These are phyloP conservation scores for Galerucella calmariensis DNA, from an alignment of 2,888 invertebrate species.

Conservation along the genomic window DNA sequence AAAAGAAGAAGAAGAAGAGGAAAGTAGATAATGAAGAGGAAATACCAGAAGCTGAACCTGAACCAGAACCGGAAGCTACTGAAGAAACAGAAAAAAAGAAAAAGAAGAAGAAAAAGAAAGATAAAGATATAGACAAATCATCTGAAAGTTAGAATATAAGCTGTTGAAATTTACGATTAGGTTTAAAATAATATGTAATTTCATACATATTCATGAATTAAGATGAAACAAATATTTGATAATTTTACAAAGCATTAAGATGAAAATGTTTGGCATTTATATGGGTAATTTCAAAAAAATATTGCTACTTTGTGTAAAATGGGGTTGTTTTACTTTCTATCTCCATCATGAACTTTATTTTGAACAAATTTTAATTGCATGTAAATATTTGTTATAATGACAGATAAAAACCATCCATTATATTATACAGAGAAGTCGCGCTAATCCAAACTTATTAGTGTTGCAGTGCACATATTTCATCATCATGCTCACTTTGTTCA, in stretches of 20 bases:
- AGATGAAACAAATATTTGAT: neutral
- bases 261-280: neutral
- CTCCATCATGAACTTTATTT: no score
- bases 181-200: constrained; percentile 3
- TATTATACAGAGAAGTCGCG: neutral
- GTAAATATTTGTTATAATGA: no score
- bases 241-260: neutral
- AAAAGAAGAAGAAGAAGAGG: constrained; percentile 72
- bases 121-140: constrained; percentile 36
- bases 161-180: neutral
- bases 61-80: constrained; percentile 67
- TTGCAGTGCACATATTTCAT: no score
- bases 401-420: neutral
- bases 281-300: neutral
- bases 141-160: constrained; percentile 1
- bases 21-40: constrained; percentile 61
- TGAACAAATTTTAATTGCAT: no score
- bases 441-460: neutral
- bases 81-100: constrained; percentile 45
- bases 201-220: neutral
- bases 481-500: no score
- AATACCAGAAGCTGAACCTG: constrained; percentile 52
- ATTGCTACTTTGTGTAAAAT: no score
- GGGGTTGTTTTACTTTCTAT: no score
- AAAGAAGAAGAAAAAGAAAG: constrained; percentile 51